Percentiles rank a stretch among this genome's conserved stretches.
These are phyloP conservation scores for Lethenteron camtschaticum DNA, from an alignment of 2,113 vertebrate genomes.

Conservation along the genomic window DNA sequence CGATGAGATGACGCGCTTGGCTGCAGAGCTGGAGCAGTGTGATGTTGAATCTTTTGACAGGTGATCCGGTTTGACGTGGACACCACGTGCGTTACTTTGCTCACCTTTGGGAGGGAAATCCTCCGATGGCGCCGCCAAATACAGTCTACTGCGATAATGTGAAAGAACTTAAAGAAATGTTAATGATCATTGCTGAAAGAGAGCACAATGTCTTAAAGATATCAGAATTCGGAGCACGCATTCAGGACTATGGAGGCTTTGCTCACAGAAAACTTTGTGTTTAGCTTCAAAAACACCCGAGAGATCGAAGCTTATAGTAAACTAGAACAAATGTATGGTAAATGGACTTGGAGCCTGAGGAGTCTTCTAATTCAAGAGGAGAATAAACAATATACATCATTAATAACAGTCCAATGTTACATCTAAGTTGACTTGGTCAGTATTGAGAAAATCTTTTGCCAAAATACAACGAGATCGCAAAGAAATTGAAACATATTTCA, in stretches of 20 bases:
- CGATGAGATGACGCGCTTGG: too few relatives aligned
- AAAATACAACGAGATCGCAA: too few relatives aligned
- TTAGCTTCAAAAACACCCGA: slow-evolving; percentile 23
- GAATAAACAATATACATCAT: slow-evolving; percentile 15
- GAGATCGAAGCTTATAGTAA: slow-evolving; percentile 20
- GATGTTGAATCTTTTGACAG: not conserved
- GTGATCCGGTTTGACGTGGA: slow-evolving; percentile 21
- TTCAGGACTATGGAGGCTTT: too few relatives aligned
- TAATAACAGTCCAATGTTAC: slow-evolving; percentile 12
- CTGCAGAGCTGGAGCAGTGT: too few relatives aligned
- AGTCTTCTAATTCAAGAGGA: slow-evolving; percentile 17
- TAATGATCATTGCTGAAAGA: too few relatives aligned
- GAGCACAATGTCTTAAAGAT: too few relatives aligned
- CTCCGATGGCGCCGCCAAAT: too few relatives aligned
- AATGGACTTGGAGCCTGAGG: slow-evolving; percentile 21
- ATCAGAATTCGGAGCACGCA: too few relatives aligned
- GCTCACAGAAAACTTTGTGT: slow-evolving; percentile 26
- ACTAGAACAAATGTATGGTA: slow-evolving; percentile 15
- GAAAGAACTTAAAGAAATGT: too few relatives aligned
- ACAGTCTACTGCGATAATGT: too few relatives aligned
- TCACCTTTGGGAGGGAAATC: slow-evolving; percentile 23
- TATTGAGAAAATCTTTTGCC: slow-evolving; percentile 10
- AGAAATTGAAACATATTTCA: slow-evolving; percentile 17
- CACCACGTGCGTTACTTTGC: slow-evolving; percentile 21
- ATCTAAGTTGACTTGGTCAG: not conserved